Conservation (phyloP, 2,888 invertebrate species). For the Leptinotarsa tumamoca region DNA sequence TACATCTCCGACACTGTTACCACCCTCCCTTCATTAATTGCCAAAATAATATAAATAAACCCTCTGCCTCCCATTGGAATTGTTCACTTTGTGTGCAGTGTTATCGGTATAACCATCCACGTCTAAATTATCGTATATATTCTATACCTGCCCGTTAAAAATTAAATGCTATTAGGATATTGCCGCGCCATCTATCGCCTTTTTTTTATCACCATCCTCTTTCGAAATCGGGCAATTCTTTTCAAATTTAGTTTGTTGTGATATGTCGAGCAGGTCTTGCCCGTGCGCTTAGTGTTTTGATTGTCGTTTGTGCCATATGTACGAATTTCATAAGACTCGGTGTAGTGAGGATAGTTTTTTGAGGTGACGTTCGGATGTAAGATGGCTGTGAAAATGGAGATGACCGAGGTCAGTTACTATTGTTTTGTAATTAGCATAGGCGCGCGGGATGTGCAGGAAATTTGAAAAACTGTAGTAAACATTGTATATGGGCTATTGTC, state of each 20-base stretch:
- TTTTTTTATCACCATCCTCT: conserved; percentile 29
- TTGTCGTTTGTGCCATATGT: conserved; percentile 25
- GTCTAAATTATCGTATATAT: not conserved
- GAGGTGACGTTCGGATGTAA: conserved; percentile 14
- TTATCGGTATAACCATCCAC: not conserved
- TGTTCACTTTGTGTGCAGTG: too few relatives aligned
- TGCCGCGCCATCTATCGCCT: conserved; percentile 48
- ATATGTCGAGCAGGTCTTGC: conserved; percentile 42
- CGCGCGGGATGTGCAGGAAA: not conserved
- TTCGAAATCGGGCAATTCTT: conserved; percentile 29
- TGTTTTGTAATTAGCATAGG: conserved; percentile 29
- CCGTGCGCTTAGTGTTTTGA: conserved; percentile 20
- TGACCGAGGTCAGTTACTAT: conserved; percentile 55
- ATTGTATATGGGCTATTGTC: too few relatives aligned
- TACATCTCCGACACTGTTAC: not conserved
- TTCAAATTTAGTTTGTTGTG: conserved; percentile 47
- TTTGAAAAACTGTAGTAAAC: too few relatives aligned
- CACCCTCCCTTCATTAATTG: not conserved
- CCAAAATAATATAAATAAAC: not conserved
- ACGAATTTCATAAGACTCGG: not conserved
- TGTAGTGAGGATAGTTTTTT: conserved; percentile 17
- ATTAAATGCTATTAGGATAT: conserved; percentile 45
- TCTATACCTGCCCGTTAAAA: conserved; percentile 46
- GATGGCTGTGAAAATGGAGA: conserved; percentile 50
- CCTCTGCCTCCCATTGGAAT: conserved; percentile 6